Conservation (phyloP, 2,797 vertebrate genomes). For the Thalassophryne amazonica region DNA sequence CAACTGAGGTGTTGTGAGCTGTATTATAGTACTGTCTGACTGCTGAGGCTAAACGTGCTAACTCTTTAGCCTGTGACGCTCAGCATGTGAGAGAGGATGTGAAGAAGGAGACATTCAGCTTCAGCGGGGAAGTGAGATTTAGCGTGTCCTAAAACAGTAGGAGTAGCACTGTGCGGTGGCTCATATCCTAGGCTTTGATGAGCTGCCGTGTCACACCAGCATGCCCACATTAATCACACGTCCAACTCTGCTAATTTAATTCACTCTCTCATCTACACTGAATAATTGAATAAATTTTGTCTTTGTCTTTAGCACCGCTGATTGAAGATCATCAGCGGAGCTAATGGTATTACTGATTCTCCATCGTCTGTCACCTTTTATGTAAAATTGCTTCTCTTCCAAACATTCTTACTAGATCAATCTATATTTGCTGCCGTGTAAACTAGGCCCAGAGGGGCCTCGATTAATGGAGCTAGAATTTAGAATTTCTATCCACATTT, state of each 20-base stretch:
- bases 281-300: slow-evolving; percentile 1
- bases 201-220: slow-evolving; percentile 14
- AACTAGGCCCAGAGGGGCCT: no score
- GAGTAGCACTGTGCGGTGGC: neutral
- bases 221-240: slow-evolving; percentile 25
- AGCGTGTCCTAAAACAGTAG: slow-evolving; percentile 1
- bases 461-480: no score
- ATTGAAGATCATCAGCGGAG: no score
- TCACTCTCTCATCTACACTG: slow-evolving; percentile 9
- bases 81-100: neutral
- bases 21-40: no score
- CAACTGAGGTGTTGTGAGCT: no score
- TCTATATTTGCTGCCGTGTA: no score
- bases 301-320: no score
- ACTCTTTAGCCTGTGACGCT: neutral
- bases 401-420: no score
- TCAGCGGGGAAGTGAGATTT: slow-evolving; percentile 2
- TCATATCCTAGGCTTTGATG: slow-evolving; percentile 6
- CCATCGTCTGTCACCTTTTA: neutral
- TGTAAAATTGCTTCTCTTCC: neutral
- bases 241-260: slow-evolving; percentile 1
- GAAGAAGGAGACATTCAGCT: neutral
- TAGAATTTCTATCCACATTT: no score
- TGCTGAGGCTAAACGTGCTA: neutral
- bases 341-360: no score